Evolutionary conservation across 2,888 invertebrate genomes (phyloP).

Genomic region (Sesia bembeciformis): DNA sequence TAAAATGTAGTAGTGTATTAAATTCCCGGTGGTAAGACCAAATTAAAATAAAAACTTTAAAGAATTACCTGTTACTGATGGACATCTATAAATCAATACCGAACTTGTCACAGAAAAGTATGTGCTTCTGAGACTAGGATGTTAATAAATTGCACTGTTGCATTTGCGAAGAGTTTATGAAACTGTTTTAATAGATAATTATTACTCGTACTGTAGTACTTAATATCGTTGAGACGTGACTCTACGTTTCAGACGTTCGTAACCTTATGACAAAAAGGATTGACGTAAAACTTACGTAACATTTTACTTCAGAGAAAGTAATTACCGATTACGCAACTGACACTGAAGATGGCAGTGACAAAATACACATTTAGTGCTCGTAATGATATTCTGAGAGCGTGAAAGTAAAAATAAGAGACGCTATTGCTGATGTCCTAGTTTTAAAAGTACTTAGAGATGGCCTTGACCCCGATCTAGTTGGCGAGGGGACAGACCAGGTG

Average conservation of each 20-base stretch:
- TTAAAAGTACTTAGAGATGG: conserved; percentile 51
- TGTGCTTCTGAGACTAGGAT: too few relatives aligned
- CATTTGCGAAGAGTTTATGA: too few relatives aligned
- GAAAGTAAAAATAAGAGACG: conserved; percentile 19
- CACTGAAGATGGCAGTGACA: conserved; percentile 1
- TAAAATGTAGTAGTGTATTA: neutral
- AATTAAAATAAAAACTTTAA: too few relatives aligned
- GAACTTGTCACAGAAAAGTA: too few relatives aligned
- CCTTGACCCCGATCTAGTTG: conserved; percentile 63
- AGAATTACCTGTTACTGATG: too few relatives aligned
- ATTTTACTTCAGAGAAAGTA: neutral
- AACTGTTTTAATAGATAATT: too few relatives aligned
- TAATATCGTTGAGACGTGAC: too few relatives aligned
- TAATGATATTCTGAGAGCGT: conserved; percentile 6
- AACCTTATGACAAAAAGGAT: neutral
- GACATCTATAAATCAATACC: too few relatives aligned
- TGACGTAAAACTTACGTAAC: neutral
- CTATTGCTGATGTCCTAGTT: conserved; percentile 27
- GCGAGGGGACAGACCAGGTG: conserved; percentile 42
- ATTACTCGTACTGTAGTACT: too few relatives aligned
- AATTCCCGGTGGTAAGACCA: neutral
- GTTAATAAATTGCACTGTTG: too few relatives aligned
- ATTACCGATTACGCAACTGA: conserved; percentile 3
- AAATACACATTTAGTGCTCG: neutral
- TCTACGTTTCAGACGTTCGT: neutral